Evolutionary conservation across 2,888 invertebrate species (phyloP).

Genomic region (Agelastica alni): DNA sequence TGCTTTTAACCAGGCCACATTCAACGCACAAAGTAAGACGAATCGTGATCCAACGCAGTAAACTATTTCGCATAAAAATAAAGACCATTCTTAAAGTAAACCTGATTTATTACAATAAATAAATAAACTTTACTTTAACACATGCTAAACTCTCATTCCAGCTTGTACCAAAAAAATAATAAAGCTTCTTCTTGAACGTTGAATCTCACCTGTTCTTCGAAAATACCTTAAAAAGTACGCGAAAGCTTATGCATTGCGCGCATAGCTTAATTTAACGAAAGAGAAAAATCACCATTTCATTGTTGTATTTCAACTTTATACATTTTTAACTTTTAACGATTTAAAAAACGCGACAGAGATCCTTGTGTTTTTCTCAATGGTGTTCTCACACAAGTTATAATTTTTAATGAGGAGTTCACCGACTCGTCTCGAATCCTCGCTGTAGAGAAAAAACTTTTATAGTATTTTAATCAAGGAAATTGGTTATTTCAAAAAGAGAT

Average conservation of each 20-base stretch:
- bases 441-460: slow-evolving; percentile 52
- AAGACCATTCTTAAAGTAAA: slow-evolving; percentile 3
- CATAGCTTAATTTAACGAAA: slow-evolving; percentile 50
- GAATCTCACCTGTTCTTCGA: slow-evolving; percentile 55
- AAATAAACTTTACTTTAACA: background rate
- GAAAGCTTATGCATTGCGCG: slow-evolving; percentile 59
- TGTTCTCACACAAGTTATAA: slow-evolving; percentile 55
- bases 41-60: too few species aligned
- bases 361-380: slow-evolving; percentile 44
- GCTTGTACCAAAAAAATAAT: slow-evolving; percentile 5
- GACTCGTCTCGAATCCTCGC: slow-evolving; percentile 54
- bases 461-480: slow-evolving; percentile 43
- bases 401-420: slow-evolving; percentile 53
- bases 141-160: slow-evolving; percentile 5
- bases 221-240: slow-evolving; percentile 53
- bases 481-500: too few species aligned
- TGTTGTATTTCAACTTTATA: slow-evolving; percentile 13
- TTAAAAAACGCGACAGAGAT: slow-evolving; percentile 45
- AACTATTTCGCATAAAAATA: too few species aligned
- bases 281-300: slow-evolving; percentile 23
- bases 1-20: too few species aligned
- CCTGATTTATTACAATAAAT: background rate
- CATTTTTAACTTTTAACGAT: slow-evolving; percentile 34
- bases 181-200: slow-evolving; percentile 29
- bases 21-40: too few species aligned